These are phyloP conservation scores for Cyanoramphus novaezelandiae DNA, from an alignment of 2,113 vertebrate species.

Conservation along the genomic window DNA sequence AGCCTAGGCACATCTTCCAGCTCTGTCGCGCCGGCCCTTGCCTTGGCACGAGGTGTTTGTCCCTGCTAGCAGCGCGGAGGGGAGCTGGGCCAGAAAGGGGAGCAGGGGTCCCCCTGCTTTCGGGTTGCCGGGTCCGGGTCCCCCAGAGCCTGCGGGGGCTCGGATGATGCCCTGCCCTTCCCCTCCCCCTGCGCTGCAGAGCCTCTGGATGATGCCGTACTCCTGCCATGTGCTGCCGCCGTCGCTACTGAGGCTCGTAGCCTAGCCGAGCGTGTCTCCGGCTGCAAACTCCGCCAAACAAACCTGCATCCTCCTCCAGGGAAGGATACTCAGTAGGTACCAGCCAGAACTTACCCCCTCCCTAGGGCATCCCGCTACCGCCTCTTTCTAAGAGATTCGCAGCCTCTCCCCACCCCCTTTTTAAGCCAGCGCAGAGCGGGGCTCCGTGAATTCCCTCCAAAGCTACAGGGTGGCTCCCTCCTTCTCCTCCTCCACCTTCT, in stretches of 20 bases:
- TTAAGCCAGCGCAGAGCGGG: not conserved
- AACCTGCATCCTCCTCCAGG: constrained; percentile 46
- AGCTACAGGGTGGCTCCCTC: constrained; percentile 31
- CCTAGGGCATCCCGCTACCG: not conserved
- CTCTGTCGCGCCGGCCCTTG: not conserved
- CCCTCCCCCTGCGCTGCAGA: constrained; percentile 39
- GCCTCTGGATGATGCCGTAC: constrained; percentile 53
- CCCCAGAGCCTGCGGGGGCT: not conserved
- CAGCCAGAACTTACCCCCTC: not conserved
- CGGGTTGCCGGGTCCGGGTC: not conserved
- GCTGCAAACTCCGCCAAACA: constrained; percentile 70
- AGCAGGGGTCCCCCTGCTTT: not conserved
- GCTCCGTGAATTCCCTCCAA: constrained; percentile 29
- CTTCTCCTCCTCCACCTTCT: not conserved
- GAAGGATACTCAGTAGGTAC: constrained; percentile 71
- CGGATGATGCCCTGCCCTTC: not conserved
- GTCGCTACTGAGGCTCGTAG: constrained; percentile 44
- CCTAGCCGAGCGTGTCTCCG: constrained; percentile 71
- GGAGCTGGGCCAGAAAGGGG: not conserved
- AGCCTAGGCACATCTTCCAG: not conserved
- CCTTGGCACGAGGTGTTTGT: not conserved
- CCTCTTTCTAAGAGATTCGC: not conserved
- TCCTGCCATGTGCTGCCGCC: constrained; percentile 70
- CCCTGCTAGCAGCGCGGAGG: not conserved
- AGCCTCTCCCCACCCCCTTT: constrained; percentile 25